Percentiles rank a stretch among this genome's conserved stretches.
Conservation (phyloP, 1,140 invertebrate species). For the Drosophila watanabei region DNA sequence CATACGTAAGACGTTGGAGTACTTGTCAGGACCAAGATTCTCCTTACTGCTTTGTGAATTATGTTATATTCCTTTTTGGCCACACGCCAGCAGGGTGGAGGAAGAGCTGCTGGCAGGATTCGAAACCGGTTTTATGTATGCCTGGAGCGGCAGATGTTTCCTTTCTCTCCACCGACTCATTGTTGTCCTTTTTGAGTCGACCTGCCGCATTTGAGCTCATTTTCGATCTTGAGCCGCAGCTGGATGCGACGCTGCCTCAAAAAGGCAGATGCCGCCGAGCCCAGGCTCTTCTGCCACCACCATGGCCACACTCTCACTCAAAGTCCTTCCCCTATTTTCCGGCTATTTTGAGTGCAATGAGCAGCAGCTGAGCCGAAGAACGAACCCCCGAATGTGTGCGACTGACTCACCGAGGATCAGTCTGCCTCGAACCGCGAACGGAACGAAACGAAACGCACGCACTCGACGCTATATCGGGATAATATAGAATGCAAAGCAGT, state of each 20-base stretch:
- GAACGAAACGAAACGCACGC: conserved; percentile 9
- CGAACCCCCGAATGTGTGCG: not conserved
- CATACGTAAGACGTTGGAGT: not conserved
- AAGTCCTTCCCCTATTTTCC: conserved; percentile 36
- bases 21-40: conserved; percentile 6
- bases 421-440: conserved; percentile 34
- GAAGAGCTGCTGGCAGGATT: conserved; percentile 21
- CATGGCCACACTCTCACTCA: conserved; percentile 11
- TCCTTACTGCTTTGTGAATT: not conserved
- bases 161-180: conserved; percentile 5
- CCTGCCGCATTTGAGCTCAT: conserved; percentile 15
- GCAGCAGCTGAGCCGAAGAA: conserved; percentile 7
- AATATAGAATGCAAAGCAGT: conserved; percentile 3
- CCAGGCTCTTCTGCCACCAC: not conserved
- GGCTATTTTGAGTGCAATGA: conserved; percentile 15
- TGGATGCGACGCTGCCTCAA: conserved; percentile 2
- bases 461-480: not conserved
- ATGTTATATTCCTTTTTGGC: conserved; percentile 20
- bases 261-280: conserved; percentile 23
- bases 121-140: conserved; percentile 56
- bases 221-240: conserved; percentile 15
- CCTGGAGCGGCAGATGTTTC: conserved; percentile 64
- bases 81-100: conserved; percentile 27
- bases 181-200: conserved; percentile 48
- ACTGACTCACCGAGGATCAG: conserved; percentile 47